Evolutionary conservation across 2,888 invertebrate species (phyloP).

Genomic region (Melanotus villosus): DNA sequence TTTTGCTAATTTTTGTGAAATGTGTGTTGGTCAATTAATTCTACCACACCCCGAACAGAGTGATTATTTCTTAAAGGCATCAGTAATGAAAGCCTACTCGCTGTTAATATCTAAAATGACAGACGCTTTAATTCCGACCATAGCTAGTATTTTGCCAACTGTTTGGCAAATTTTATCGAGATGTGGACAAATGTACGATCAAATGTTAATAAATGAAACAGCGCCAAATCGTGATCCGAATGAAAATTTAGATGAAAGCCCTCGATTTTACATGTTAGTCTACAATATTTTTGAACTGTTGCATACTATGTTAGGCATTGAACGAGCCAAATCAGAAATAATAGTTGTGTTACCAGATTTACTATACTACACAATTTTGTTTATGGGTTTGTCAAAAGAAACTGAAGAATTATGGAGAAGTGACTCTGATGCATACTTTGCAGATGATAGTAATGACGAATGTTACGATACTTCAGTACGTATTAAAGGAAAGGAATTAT

Average conservation of each 20-base stretch:
- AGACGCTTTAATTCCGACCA: conserved; percentile 33
- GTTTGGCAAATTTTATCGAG: conserved; percentile 48
- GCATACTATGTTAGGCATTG: conserved; percentile 31
- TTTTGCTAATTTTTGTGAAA: conserved; percentile 38
- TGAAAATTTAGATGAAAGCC: conserved; percentile 40
- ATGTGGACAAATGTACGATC: conserved; percentile 45
- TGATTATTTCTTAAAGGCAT: conserved; percentile 46
- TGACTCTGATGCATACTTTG: conserved; percentile 31
- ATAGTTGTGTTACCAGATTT: conserved; percentile 44
- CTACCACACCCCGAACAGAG: conserved; percentile 48
- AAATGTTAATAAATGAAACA: conserved; percentile 42
- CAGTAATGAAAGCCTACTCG: conserved; percentile 43
- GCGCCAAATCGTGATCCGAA: conserved; percentile 39
- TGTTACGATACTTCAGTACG: conserved; percentile 25
- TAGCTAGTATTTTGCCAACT: conserved; percentile 41
- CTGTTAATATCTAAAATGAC: conserved; percentile 37
- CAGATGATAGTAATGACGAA: conserved; percentile 25
- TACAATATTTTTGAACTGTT: conserved; percentile 45
- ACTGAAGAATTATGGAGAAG: conserved; percentile 45
- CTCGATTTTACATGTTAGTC: conserved; percentile 39
- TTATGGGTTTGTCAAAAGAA: conserved; percentile 48
- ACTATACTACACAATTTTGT: conserved; percentile 45
- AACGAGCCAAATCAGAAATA: conserved; percentile 35
- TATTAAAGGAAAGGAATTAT: conserved; percentile 22
- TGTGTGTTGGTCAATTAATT: conserved; percentile 43